These are phyloP conservation scores for Cinclus mexicanus DNA, from an alignment of 2,113 vertebrate genomes.

Conservation along the genomic window DNA sequence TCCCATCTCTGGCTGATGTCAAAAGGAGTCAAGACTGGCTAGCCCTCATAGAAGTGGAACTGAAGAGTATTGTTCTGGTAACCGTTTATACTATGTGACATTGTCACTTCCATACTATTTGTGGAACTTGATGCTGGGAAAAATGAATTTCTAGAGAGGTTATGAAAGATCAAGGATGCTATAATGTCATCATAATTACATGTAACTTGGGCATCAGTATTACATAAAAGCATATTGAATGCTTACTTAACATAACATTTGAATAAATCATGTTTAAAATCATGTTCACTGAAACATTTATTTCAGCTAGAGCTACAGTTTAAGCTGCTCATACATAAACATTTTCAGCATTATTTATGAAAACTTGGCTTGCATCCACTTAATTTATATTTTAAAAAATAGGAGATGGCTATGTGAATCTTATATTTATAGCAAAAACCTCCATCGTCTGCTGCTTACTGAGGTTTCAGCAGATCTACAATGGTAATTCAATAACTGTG, in stretches of 20 bases:
- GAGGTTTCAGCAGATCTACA: slow-evolving; percentile 49
- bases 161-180: slow-evolving; percentile 47
- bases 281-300: slow-evolving; percentile 64
- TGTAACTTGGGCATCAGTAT: slow-evolving; percentile 60
- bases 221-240: slow-evolving; percentile 67
- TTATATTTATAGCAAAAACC: slow-evolving; percentile 39
- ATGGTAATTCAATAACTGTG: slow-evolving; percentile 47
- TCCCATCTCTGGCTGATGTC: slow-evolving; percentile 1
- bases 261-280: slow-evolving; percentile 70
- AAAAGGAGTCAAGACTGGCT: not conserved
- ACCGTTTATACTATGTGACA: slow-evolving; percentile 49
- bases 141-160: slow-evolving; percentile 46
- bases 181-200: slow-evolving; percentile 65
- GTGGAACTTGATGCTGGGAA: slow-evolving; percentile 35
- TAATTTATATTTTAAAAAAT: slow-evolving; percentile 51
- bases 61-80: slow-evolving; percentile 42
- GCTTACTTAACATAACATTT: slow-evolving; percentile 63
- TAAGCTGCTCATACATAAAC: slow-evolving; percentile 66
- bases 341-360: slow-evolving; percentile 65
- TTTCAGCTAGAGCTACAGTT: slow-evolving; percentile 30
- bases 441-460: slow-evolving; percentile 16
- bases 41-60: slow-evolving; percentile 6
- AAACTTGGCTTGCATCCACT: slow-evolving; percentile 33
- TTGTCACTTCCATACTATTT: slow-evolving; percentile 51
- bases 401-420: slow-evolving; percentile 10